A percentile compares a stretch with the other conserved stretches of the same genome.
Evolutionary conservation across 2,113 vertebrate genomes (phyloP).

Genomic region (Penelope pileata): DNA sequence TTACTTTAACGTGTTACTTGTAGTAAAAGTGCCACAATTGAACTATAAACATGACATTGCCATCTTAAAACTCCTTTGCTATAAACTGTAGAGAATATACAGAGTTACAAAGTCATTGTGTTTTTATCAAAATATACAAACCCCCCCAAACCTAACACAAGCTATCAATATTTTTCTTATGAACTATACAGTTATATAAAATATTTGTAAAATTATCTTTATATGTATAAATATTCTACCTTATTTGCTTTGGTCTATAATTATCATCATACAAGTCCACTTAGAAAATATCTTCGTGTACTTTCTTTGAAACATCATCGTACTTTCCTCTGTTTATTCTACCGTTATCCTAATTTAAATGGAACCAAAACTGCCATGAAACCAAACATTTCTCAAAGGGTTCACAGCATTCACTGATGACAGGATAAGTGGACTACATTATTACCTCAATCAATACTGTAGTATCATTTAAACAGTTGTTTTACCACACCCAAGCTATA

Average conservation of each 20-base stretch:
- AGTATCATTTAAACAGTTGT: constrained; percentile 57
- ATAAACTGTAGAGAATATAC: constrained; percentile 84
- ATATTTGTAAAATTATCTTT: constrained; percentile 84
- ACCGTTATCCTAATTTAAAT: constrained; percentile 40
- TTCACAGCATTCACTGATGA: constrained; percentile 52
- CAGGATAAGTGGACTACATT: constrained; percentile 61
- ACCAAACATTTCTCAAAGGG: constrained; percentile 22
- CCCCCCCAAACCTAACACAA: constrained; percentile 78
- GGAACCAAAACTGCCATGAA: constrained; percentile 73
- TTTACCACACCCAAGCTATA: constrained; percentile 69
- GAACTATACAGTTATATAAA: constrained; percentile 84
- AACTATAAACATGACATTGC: constrained; percentile 78
- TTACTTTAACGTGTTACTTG: constrained; percentile 75
- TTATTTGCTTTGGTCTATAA: constrained; percentile 85
- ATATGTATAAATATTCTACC: constrained; percentile 85
- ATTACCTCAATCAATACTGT: constrained; percentile 67
- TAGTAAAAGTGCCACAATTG: constrained; percentile 77
- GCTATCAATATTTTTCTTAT: constrained; percentile 77
- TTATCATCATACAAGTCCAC: constrained; percentile 78
- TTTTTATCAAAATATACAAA: constrained; percentile 85
- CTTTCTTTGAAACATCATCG: constrained; percentile 56
- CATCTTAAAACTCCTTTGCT: constrained; percentile 82
- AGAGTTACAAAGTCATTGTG: constrained; percentile 80
- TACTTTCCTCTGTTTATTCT: constrained; percentile 47
- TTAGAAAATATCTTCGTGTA: constrained; percentile 69